Evolutionary conservation across 2,797 vertebrate genomes (phyloP).

Genomic region (Hydrophis major): DNA sequence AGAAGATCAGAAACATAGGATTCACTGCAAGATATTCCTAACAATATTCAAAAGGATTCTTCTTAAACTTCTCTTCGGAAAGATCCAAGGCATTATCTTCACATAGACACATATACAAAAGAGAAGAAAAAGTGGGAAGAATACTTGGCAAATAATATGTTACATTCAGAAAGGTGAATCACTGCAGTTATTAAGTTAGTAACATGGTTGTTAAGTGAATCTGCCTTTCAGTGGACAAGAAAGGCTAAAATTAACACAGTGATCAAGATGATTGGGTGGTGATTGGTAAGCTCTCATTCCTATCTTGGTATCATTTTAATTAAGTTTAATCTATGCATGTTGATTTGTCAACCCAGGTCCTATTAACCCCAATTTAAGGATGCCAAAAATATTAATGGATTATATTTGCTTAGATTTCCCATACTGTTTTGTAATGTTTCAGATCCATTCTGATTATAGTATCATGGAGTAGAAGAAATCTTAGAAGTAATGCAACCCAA

Average conservation of each 20-base stretch:
- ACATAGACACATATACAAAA: background rate
- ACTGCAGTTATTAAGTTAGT: background rate
- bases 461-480: background rate
- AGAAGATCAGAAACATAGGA: background rate
- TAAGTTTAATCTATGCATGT: background rate
- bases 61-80: background rate
- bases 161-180: background rate
- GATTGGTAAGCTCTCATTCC: background rate
- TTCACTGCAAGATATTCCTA: background rate
- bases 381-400: background rate
- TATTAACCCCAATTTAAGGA: background rate
- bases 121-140: background rate
- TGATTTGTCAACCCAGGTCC: background rate
- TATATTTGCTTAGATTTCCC: background rate
- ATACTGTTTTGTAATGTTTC: background rate
- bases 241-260: background rate
- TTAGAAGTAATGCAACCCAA: background rate
- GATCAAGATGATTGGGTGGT: background rate
- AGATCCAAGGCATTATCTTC: background rate
- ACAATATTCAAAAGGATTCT: background rate
- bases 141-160: background rate
- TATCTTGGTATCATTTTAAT: background rate
- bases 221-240: background rate
- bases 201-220: background rate
- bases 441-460: background rate